Evolutionary conservation across 1,140 invertebrate genomes (phyloP).

Genomic region (Asbolus verrucosus): DNA sequence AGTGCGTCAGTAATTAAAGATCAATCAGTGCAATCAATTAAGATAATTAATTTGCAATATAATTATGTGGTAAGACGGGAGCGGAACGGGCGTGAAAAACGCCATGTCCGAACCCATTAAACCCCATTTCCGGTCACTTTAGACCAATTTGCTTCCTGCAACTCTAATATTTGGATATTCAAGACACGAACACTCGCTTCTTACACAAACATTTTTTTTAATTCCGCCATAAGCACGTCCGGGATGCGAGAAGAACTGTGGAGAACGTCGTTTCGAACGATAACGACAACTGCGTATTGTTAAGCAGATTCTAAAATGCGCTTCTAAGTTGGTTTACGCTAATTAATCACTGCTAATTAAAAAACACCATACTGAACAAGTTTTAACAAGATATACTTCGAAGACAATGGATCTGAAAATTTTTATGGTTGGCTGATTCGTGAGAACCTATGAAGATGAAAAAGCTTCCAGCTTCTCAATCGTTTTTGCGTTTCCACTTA

Average conservation of each 20-base stretch:
- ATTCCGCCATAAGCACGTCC: conserved; percentile 5
- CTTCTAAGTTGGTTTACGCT: conserved; percentile 57
- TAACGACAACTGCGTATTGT: conserved; percentile 51
- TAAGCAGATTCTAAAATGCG: conserved; percentile 55
- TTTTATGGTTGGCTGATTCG: not conserved
- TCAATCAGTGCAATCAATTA: conserved; percentile 46
- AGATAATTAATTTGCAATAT: conserved; percentile 45
- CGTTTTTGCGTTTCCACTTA: no score
- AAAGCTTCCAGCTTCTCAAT: not conserved
- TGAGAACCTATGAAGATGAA: conserved; percentile 3
- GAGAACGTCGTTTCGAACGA: conserved; percentile 12
- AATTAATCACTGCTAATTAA: conserved; percentile 60
- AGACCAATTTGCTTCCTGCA: conserved; percentile 14
- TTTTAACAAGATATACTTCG: conserved; percentile 32
- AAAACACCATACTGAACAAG: conserved; percentile 55
- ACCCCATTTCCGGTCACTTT: conserved; percentile 43
- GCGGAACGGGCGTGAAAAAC: conserved; percentile 43
- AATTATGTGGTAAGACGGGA: conserved; percentile 45
- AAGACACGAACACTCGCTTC: conserved; percentile 6
- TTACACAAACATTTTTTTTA: conserved; percentile 11
- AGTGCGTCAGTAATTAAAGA: conserved; percentile 34
- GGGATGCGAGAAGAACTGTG: conserved; percentile 6
- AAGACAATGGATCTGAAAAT: conserved; percentile 11
- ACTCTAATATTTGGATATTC: not conserved
- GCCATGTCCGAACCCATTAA: conserved; percentile 33